These are phyloP conservation scores for Candidula unifasciata DNA, from an alignment of 2,888 invertebrate genomes.

Conservation along the genomic window DNA sequence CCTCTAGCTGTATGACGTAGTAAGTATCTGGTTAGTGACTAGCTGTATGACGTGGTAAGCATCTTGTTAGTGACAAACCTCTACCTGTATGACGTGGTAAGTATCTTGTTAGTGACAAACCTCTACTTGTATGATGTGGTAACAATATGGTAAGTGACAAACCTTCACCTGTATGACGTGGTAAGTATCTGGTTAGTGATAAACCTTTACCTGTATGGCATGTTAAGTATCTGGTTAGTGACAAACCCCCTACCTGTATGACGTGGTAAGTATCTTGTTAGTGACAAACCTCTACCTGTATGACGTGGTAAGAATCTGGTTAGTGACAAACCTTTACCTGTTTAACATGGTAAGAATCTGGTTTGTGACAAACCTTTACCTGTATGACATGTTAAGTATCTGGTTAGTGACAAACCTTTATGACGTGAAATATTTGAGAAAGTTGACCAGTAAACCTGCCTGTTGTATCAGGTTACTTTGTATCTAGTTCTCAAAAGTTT, in stretches of 20 bases:
- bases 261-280: neutral
- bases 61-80: neutral
- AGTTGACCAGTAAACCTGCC: neutral
- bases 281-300: neutral
- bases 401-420: too few species aligned
- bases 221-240: neutral
- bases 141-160: neutral
- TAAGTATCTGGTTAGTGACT: neutral
- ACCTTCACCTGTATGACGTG: neutral
- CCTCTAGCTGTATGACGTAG: too few species aligned
- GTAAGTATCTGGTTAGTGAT: neutral
- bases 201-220: too few species aligned
- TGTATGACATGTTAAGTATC: constrained; percentile 14
- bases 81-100: constrained; percentile 11
- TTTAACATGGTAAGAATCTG: constrained; percentile 1
- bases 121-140: constrained; percentile 13
- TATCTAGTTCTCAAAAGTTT: neutral
- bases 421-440: neutral
- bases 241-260: constrained; percentile 9
- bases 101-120: neutral
- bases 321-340: neutral
- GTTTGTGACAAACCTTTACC: neutral
- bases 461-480: too few species aligned
- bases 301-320: neutral
- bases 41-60: constrained; percentile 23